These are phyloP conservation scores for Pantala flavescens DNA, from an alignment of 1,140 invertebrate species.

Conservation along the genomic window DNA sequence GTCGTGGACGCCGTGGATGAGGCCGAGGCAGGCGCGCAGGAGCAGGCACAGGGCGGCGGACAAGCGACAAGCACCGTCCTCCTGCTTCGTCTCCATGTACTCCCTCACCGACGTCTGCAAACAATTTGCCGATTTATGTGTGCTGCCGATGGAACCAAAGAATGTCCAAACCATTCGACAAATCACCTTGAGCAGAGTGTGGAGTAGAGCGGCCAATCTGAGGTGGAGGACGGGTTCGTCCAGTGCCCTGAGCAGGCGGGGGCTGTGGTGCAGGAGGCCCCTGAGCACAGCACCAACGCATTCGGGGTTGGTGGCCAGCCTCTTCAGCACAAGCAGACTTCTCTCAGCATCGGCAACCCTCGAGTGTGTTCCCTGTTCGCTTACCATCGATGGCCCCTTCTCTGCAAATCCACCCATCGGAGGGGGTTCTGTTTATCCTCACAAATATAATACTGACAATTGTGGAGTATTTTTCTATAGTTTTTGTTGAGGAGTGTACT, in stretches of 20 bases:
- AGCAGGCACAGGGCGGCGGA: constrained; percentile 39
- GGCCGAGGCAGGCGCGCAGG: constrained; percentile 39
- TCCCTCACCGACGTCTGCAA: not conserved
- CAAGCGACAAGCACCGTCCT: constrained; percentile 32
- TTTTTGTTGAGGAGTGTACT: too few species aligned
- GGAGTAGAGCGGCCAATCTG: constrained; percentile 40
- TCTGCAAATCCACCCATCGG: too few species aligned
- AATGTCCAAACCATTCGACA: too few species aligned
- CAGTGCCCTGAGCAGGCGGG: constrained; percentile 36
- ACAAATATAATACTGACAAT: not conserved
- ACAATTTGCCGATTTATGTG: not conserved
- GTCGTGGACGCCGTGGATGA: constrained; percentile 45
- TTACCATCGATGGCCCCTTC: not conserved
- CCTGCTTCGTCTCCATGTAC: not conserved
- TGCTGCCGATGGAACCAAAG: too few species aligned
- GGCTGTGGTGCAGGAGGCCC: constrained; percentile 38
- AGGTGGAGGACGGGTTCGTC: constrained; percentile 38
- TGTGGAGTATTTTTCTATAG: too few species aligned
- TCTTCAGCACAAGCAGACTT: constrained; percentile 38
- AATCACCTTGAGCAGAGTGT: constrained; percentile 42
- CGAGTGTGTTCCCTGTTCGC: not conserved
- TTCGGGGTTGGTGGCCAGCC: constrained; percentile 49
- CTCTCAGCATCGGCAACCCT: constrained; percentile 33
- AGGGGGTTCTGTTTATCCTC: not conserved
- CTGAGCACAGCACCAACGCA: constrained; percentile 44